These are phyloP conservation scores for Bucco capensis DNA, from an alignment of 2,113 vertebrate genomes.

Conservation along the genomic window DNA sequence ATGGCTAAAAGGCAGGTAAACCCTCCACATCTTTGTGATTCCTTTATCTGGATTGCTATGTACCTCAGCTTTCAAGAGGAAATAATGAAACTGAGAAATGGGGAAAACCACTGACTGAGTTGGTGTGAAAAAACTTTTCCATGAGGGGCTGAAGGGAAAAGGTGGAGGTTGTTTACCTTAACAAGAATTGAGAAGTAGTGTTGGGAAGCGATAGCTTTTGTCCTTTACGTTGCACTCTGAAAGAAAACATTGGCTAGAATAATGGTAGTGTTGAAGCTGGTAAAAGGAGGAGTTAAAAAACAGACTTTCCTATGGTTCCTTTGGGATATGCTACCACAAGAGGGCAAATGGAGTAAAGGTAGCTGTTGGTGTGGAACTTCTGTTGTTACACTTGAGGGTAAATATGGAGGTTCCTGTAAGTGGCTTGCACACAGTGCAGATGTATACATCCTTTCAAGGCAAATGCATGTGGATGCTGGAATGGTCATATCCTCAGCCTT, in stretches of 20 bases:
- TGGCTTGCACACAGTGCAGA: background rate
- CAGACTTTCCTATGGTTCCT: background rate
- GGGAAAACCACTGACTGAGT: background rate
- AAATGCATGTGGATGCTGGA: background rate
- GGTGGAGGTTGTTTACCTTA: background rate
- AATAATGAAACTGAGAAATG: background rate
- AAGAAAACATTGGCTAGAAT: background rate
- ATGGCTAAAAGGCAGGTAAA: background rate
- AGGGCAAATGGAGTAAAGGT: conserved; percentile 18
- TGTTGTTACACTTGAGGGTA: background rate
- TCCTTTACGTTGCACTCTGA: background rate
- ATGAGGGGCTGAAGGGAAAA: background rate
- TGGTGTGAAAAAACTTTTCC: background rate
- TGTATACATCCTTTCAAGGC: background rate
- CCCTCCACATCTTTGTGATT: background rate
- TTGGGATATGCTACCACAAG: background rate
- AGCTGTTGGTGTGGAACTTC: background rate
- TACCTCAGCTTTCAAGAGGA: background rate
- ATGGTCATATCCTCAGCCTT: background rate
- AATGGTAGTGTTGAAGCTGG: background rate
- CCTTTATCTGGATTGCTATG: background rate
- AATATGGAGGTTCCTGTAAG: background rate
- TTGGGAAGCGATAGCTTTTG: background rate
- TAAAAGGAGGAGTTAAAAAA: accelerated
- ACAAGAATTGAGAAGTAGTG: background rate